Conservation (phyloP, 1,140 invertebrate species). For the Rhizoglyphus robini region DNA sequence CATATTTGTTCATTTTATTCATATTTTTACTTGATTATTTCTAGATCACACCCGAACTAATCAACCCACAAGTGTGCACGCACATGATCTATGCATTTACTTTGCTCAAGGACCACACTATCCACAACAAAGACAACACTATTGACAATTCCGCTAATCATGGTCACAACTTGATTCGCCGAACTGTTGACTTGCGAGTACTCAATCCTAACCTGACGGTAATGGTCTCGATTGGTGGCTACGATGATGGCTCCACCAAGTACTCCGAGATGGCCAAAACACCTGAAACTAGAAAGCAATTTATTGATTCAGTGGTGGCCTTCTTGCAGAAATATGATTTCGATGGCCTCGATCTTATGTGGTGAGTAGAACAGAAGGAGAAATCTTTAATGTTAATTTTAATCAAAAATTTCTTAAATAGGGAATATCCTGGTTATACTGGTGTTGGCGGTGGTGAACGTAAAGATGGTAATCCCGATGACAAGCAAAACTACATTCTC, state of each 20-base stretch:
- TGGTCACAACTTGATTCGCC: constrained; percentile 53
- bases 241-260: constrained; percentile 62
- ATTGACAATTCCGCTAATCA: too few species aligned
- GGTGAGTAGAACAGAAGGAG: too few species aligned
- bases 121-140: constrained; percentile 43
- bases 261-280: constrained; percentile 57
- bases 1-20: constrained; percentile 38
- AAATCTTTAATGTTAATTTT: too few species aligned
- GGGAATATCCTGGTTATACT: constrained; percentile 54
- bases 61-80: constrained; percentile 38
- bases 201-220: constrained; percentile 47
- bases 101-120: constrained; percentile 42
- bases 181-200: constrained; percentile 38
- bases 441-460: constrained; percentile 49
- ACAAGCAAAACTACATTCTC: constrained; percentile 58
- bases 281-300: constrained; percentile 37
- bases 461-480: constrained; percentile 40
- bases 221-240: constrained; percentile 56
- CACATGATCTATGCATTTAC: constrained; percentile 40
- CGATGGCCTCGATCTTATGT: constrained; percentile 65
- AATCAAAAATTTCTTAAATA: too few species aligned
- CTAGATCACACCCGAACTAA: not conserved
- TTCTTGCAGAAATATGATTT: constrained; percentile 51
- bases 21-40: too few species aligned
- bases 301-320: constrained; percentile 34